These are phyloP conservation scores for Spodoptera frugiperda DNA, from an alignment of 1,140 invertebrate species.

Conservation along the genomic window DNA sequence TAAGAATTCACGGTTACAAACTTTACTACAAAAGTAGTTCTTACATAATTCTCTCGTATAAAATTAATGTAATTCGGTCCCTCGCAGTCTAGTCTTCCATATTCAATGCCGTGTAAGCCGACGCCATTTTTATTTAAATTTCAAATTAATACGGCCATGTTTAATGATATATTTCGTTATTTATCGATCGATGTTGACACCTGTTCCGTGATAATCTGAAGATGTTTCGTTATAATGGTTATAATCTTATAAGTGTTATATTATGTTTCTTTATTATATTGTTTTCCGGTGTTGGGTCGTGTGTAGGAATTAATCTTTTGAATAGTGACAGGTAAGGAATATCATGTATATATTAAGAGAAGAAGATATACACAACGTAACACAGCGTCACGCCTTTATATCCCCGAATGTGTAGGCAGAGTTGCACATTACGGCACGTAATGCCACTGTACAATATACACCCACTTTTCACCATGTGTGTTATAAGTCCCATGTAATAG, in stretches of 20 bases:
- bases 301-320: neutral
- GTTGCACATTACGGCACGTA: no score
- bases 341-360: no score
- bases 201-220: slow-evolving; percentile 27
- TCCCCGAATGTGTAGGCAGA: no score
- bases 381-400: no score
- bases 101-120: slow-evolving; percentile 26
- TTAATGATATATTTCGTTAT: slow-evolving; percentile 37
- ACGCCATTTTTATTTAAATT: slow-evolving; percentile 37
- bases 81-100: slow-evolving; percentile 38
- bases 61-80: slow-evolving; percentile 26
- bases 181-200: slow-evolving; percentile 31
- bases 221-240: slow-evolving; percentile 26
- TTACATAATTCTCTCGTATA: neutral
- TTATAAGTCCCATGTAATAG: no score
- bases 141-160: slow-evolving; percentile 37
- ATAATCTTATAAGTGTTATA: slow-evolving; percentile 9
- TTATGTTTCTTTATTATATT: slow-evolving; percentile 14
- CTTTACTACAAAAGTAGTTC: no score
- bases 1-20: no score
- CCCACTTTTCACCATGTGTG: no score
- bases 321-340: no score
- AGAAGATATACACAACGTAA: no score
- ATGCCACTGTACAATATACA: no score
- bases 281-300: neutral